Evolutionary conservation across 2,113 vertebrate genomes (phyloP).

Genomic region (Microcebus jonahi): DNA sequence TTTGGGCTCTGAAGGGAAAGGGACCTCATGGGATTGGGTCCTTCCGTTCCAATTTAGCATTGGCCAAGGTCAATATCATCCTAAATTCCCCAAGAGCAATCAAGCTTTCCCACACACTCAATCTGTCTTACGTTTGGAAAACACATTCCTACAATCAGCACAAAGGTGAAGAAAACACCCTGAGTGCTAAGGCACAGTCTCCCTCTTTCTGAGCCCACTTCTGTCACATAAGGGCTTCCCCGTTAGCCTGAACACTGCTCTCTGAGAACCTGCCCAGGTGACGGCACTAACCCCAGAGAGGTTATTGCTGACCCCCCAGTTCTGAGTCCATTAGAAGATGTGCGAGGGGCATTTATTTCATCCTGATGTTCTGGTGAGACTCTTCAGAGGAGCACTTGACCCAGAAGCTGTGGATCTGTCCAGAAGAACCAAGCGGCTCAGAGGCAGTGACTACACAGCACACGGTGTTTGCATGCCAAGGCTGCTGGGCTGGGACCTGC

Average conservation of each 20-base stretch:
- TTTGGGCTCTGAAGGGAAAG: not conserved
- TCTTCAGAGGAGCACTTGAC: not conserved
- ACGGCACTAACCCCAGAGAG: not conserved
- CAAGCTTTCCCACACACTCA: not conserved
- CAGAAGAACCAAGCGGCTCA: not conserved
- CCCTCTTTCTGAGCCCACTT: not conserved
- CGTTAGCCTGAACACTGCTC: not conserved
- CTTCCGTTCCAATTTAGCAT: not conserved
- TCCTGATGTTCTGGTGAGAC: not conserved
- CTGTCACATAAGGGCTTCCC: no score
- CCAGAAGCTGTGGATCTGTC: not conserved
- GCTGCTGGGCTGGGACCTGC: no score
- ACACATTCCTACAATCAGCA: not conserved
- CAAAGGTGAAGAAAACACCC: no score
- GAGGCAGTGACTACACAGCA: no score
- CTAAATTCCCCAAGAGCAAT: not conserved
- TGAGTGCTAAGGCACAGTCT: no score
- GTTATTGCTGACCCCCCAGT: not conserved
- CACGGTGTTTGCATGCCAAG: not conserved
- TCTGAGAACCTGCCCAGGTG: not conserved
- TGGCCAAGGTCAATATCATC: not conserved
- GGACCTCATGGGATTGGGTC: rapidly evolving
- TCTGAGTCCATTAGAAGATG: not conserved
- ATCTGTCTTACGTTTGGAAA: not conserved
- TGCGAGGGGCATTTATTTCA: not conserved